A percentile compares a stretch with the other conserved stretches of the same genome.
Conservation (phyloP, 2,888 invertebrate species). For the Trimorus sp. region DNA sequence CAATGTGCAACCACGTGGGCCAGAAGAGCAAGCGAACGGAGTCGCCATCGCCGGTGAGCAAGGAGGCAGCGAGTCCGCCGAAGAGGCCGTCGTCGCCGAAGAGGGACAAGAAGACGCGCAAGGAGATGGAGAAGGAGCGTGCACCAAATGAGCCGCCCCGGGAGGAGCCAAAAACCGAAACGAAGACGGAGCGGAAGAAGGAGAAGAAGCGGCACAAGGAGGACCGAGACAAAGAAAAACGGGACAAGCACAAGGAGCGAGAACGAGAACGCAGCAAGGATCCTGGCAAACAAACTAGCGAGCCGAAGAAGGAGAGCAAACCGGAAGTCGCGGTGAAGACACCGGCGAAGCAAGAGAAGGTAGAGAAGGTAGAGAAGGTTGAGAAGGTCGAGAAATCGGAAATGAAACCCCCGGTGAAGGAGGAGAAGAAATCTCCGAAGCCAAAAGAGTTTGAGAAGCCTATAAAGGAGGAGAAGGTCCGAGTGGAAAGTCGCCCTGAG, state of each 20-base stretch:
- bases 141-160: too few relatives aligned
- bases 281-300: slow-evolving; percentile 81
- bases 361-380: too few relatives aligned
- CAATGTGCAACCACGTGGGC: slow-evolving; percentile 77
- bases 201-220: slow-evolving; percentile 74
- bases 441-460: slow-evolving; percentile 75
- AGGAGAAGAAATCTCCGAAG: slow-evolving; percentile 78
- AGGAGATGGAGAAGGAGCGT: slow-evolving; percentile 60
- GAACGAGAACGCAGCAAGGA: slow-evolving; percentile 81
- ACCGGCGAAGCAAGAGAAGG: slow-evolving; percentile 77
- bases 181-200: slow-evolving; percentile 82
- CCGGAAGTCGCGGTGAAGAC: too few relatives aligned
- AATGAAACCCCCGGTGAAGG: slow-evolving; percentile 83
- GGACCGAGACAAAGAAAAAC: slow-evolving; percentile 76
- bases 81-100: slow-evolving; percentile 76
- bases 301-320: slow-evolving; percentile 82
- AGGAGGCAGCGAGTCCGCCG: slow-evolving; percentile 75
- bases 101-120: slow-evolving; percentile 77
- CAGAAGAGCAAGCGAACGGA: slow-evolving; percentile 73
- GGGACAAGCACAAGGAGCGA: slow-evolving; percentile 80
- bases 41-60: slow-evolving; percentile 77
- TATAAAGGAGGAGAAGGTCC: slow-evolving; percentile 73
- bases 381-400: too few relatives aligned
- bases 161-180: slow-evolving; percentile 59
- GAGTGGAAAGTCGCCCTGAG: slow-evolving; percentile 74